Evolutionary conservation across 2,113 vertebrate species (phyloP).

Genomic region (Bufo gargarizans): DNA sequence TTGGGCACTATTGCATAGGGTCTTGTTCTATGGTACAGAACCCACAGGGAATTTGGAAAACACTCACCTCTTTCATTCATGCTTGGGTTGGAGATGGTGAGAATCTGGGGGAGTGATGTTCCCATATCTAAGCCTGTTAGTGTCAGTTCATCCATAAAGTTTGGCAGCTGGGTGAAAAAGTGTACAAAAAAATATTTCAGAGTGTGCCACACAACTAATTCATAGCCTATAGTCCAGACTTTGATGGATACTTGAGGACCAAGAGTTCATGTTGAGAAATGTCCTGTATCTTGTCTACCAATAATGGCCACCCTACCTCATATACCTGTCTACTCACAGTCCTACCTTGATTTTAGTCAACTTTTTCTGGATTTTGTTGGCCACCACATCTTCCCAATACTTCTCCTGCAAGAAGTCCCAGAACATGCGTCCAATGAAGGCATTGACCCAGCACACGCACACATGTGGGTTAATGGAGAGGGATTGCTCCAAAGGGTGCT

Average conservation of each 20-base stretch:
- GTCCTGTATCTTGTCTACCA: neutral
- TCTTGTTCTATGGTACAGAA: neutral
- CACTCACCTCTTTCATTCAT: constrained; percentile 77
- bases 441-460: constrained; percentile 78
- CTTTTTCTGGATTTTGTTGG: constrained; percentile 88
- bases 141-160: constrained; percentile 87
- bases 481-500: constrained; percentile 69
- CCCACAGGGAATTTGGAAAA: neutral
- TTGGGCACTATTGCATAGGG: neutral
- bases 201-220: neutral
- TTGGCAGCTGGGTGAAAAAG: constrained; percentile 76
- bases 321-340: neutral
- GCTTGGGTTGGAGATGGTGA: constrained; percentile 73
- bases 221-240: neutral
- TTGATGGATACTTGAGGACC: neutral
- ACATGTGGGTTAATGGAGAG: constrained; percentile 58
- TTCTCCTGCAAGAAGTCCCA: constrained; percentile 87
- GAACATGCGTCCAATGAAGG: constrained; percentile 82
- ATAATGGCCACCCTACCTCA: no score
- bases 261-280: no score
- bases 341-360: constrained; percentile 87
- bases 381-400: constrained; percentile 80
- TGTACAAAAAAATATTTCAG: neutral
- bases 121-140: constrained; percentile 89
- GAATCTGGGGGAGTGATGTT: constrained; percentile 78